Base-by-base conservation (phyloP, 2,113 vertebrate species). In the Hiodon alosoides region DNA sequence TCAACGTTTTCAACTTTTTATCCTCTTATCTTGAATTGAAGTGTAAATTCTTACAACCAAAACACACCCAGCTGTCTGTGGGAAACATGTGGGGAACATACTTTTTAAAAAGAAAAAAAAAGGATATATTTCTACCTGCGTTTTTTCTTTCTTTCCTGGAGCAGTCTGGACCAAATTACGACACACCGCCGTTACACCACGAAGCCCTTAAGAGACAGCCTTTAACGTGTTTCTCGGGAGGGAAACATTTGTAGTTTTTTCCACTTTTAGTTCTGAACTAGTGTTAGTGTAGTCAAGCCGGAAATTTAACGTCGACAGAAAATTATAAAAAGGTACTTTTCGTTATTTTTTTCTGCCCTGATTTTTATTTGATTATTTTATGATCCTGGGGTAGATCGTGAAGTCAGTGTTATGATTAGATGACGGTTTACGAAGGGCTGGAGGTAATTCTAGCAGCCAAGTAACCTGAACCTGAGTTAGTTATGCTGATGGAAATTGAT, bases 1-100 rank as follows among this genome's bases (percentile, higher is more conserved):
- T 59, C 51, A 68, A 78, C 54, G 9, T 47, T 66, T 50, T 13
- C 67, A 55, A 67, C 13, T 68, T 8, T 46, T 60, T 46, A 72
- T 65, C 69, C 76, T 51, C 14, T 69, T 9, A 8, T 50, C 50
- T 57, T 65, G 72, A 31, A 77, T 31, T 57, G 4, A 13, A 46
- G 16, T 65, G 10, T 14, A 59, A 14, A 62, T 54, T 11, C 2
- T 5, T 58, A 16, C 4, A 5, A 10, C 16, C 13, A 6, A 46
- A 8, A 46, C 48, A 52, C 9, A 16, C 16, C 14, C 52, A 70
- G 1, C 5, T 3, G 46, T 9, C 1, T 4, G 66, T 16, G 7
- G 17, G 74, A 59, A 59, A 76, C 9, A 2, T 4, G 66, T 16
- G 51, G 6, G 68, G 16, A 17, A 5, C n/a, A n/a, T 17, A 55